Conservation (phyloP, 2,113 vertebrate genomes). For the Stomatorhinus ivindoensis region DNA sequence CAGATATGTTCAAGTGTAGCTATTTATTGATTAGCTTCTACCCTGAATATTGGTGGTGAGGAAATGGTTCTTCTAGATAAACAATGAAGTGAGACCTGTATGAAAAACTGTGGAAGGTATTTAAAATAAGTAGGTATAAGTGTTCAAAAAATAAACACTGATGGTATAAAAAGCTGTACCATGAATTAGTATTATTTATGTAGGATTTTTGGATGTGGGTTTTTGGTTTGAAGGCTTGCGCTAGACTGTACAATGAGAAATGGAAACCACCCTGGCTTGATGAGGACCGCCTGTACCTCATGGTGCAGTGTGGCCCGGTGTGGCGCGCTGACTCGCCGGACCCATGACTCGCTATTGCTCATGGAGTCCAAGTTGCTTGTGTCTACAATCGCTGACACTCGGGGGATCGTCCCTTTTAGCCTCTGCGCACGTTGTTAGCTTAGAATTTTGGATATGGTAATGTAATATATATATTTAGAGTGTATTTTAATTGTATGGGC, state of each 20-base stretch:
- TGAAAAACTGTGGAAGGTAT: not conserved
- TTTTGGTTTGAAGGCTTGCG: not conserved
- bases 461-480: not conserved
- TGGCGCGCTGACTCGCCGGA: not conserved
- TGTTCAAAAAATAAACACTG: not conserved
- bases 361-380: conserved; percentile 29
- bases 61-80: not conserved
- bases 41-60: not conserved
- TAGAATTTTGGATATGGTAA: not conserved
- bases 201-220: not conserved
- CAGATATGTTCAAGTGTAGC: not conserved
- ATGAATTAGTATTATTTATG: not conserved
- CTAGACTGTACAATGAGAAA: not conserved
- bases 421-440: conserved; percentile 17
- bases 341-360: conserved; percentile 66
- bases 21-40: not conserved
- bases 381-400: conserved; percentile 48
- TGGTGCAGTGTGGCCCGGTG: not conserved
- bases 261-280: not conserved
- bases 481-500: not conserved
- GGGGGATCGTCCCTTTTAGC: conserved; percentile 32
- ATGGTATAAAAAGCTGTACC: not conserved
- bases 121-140: not conserved
- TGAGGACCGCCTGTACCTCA: not conserved
- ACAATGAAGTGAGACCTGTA: not conserved